Base-by-base conservation (phyloP, 2,113 vertebrate species). In the Chamaea fasciata region DNA sequence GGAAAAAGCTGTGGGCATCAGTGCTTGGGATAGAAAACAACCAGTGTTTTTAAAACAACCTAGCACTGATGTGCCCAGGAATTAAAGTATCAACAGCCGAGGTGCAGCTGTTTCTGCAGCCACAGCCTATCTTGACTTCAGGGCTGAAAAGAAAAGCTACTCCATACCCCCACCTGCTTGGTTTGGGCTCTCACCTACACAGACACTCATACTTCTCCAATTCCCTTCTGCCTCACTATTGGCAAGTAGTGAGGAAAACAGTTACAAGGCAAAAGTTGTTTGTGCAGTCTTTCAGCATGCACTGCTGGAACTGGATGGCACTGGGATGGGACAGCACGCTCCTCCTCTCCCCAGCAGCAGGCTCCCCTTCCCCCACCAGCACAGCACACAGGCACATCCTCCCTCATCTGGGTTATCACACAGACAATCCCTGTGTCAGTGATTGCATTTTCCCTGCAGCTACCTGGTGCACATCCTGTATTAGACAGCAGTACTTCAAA, bases 351-450 rank as follows among this genome's bases (percentile, higher is more conserved):
- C 5, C 16, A 33, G n/a, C 0, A 0, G 7, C 63, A 49, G 22
- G 26, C 4, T 77, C 19, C 35, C 44, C 21, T 64, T 37, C 13
- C 28, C 68, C 5, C 15, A 21, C 28, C 53, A 44, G 11, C 1
- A 0, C 67, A 69, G 67, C 1, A 3, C 13, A 2, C 1, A 0
- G 39, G 13, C 14, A 20, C 10, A 44, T 71, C 44, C 57, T 75
- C 56, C 65, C 14, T 59, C 74, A 35, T 11, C 28, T 4, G 0
- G 6, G 7, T 82, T 75, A 76, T 42, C 49, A 70, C 33, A 57
- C 21, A 69, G 53, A 33, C n/a, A 52, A 22, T 37, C 26, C 9
- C 35, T 76, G 16, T 1, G 1, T 4, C 1, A 0, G 23, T 17
- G 37, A 69, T 4, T 33, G 47, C 31, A 13, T 57, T 52, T 50